These are phyloP conservation scores for Xiphorhynchus erythropygius DNA, from an alignment of 2,797 vertebrate genomes.

Conservation along the genomic window DNA sequence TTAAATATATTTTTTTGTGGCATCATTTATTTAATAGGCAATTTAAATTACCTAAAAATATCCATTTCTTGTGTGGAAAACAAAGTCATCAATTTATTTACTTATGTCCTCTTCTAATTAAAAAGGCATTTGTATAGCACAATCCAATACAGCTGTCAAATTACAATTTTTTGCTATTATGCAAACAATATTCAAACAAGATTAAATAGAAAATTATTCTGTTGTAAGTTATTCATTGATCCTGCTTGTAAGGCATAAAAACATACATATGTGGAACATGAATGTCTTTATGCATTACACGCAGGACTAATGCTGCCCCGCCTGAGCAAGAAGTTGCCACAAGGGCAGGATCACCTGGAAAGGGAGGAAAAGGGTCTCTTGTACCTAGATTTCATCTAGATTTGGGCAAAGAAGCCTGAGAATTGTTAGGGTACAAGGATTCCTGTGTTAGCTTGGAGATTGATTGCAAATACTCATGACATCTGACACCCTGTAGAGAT, in stretches of 20 bases:
- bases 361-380: background rate
- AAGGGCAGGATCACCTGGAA: background rate
- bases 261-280: background rate
- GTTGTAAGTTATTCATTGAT: background rate
- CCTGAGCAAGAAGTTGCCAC: background rate
- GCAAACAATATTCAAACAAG: background rate
- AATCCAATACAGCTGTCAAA: background rate
- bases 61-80: background rate
- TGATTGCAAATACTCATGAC: background rate
- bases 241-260: background rate
- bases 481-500: background rate
- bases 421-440: background rate
- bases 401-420: background rate
- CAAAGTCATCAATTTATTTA: slow-evolving; percentile 28
- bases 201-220: slow-evolving; percentile 5
- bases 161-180: slow-evolving; percentile 3
- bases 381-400: background rate
- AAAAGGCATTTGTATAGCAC: slow-evolving; percentile 15
- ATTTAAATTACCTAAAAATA: slow-evolving; percentile 30
- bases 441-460: background rate
- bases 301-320: background rate
- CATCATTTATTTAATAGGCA: background rate
- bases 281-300: background rate
- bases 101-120: background rate
- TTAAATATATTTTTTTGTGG: background rate